phyloP scores from a whole-genome alignment of 2,888 invertebrate species.

The Teleogryllus oceanicus region DNA sequence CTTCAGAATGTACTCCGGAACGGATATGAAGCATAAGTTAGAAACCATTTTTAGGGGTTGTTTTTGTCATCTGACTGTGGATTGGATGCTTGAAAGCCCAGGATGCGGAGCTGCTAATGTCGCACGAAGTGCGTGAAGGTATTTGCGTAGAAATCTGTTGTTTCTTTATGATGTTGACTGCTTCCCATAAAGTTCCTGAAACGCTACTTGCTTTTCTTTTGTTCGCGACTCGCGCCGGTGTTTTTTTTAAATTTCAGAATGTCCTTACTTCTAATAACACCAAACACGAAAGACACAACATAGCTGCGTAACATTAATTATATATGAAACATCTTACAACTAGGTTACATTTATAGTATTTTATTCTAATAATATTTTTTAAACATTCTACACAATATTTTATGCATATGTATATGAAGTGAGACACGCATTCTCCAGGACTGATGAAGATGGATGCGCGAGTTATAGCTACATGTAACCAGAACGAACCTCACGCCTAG shows the following conservation, averaged over 20 bases:
- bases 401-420: slow-evolving; percentile 11
- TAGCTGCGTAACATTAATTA: slow-evolving; percentile 18
- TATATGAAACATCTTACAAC: not conserved
- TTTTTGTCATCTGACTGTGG: too few relatives aligned
- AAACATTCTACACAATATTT: not conserved
- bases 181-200: not conserved
- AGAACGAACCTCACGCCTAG: not conserved
- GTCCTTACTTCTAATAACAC: not conserved
- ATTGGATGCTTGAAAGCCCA: not conserved
- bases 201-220: not conserved
- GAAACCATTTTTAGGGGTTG: not conserved
- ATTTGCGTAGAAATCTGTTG: not conserved
- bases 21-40: not conserved
- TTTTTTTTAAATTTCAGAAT: not conserved
- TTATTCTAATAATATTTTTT: slow-evolving; percentile 1
- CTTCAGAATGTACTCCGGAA: not conserved
- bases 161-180: not conserved
- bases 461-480: not conserved
- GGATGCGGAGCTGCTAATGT: not conserved
- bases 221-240: not conserved
- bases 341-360: slow-evolving; percentile 5
- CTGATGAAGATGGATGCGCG: not conserved
- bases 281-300: slow-evolving; percentile 9
- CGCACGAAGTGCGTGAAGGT: too few relatives aligned
- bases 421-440: slow-evolving; percentile 1